These are phyloP conservation scores for Cartodere bifasciata DNA, from an alignment of 2,888 invertebrate genomes.

Conservation along the genomic window DNA sequence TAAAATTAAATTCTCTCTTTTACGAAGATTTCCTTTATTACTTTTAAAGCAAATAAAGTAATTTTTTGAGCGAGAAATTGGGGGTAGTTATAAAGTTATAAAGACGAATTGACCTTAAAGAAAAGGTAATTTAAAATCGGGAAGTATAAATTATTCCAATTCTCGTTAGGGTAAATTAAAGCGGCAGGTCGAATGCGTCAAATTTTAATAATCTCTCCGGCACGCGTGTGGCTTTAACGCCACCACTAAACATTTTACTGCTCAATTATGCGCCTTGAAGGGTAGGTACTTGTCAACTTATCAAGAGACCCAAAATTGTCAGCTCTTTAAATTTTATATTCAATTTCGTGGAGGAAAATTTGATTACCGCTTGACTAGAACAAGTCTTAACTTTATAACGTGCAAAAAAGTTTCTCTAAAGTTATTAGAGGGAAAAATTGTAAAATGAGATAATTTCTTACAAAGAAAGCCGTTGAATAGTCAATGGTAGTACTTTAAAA, in stretches of 20 bases:
- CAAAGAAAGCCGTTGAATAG: no score
- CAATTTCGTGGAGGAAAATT: slow-evolving; percentile 33
- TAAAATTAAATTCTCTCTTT: no score
- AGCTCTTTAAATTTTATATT: slow-evolving; percentile 36
- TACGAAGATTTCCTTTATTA: no score
- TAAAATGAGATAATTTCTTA: no score
- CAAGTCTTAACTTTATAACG: slow-evolving; percentile 22
- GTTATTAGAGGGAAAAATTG: no score
- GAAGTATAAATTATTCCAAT: no score
- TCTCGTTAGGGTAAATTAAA: slow-evolving; percentile 10
- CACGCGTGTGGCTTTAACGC: slow-evolving; percentile 27
- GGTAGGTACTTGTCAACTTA: slow-evolving; percentile 33
- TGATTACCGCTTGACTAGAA: slow-evolving; percentile 28
- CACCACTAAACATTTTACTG: slow-evolving; percentile 26
- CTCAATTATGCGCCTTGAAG: slow-evolving; percentile 32
- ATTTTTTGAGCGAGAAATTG: no score
- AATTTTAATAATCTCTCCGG: slow-evolving; percentile 29
- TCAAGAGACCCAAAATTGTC: slow-evolving; percentile 29
- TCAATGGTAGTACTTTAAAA: no score
- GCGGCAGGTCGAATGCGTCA: slow-evolving; percentile 23
- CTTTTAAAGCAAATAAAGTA: no score
- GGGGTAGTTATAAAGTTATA: no score
- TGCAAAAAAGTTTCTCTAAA: slow-evolving; percentile 20
- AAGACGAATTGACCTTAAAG: no score
- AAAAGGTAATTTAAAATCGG: no score